A percentile compares a stretch with the other conserved stretches of the same genome.
Evolutionary conservation across 2,113 vertebrate species (phyloP).

Genomic region (Daubentonia madagascariensis): DNA sequence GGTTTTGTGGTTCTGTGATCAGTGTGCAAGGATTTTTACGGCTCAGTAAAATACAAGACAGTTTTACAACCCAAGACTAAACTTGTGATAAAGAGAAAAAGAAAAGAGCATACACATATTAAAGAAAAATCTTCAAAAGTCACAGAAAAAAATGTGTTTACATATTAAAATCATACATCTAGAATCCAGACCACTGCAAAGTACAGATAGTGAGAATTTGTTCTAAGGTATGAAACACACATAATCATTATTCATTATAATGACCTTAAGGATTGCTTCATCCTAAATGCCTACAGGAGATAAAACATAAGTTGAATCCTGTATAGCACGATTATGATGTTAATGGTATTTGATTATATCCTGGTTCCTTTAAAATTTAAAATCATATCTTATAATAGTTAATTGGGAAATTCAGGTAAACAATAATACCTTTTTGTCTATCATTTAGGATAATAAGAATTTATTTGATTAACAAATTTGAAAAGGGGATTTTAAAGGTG

Average conservation of each 20-base stretch:
- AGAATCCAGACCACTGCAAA: not conserved
- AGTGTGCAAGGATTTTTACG: slow-evolving; percentile 54
- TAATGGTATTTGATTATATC: slow-evolving; percentile 6
- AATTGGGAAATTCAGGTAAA: slow-evolving; percentile 9
- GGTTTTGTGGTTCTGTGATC: slow-evolving; percentile 48
- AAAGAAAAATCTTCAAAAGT: slow-evolving; percentile 52
- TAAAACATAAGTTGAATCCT: slow-evolving; percentile 15
- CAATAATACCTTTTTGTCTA: not conserved
- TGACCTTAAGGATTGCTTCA: not conserved
- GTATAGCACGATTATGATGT: not conserved
- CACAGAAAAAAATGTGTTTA: slow-evolving; percentile 55
- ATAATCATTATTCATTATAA: not conserved
- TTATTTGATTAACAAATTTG: not conserved
- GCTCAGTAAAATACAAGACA: slow-evolving; percentile 65
- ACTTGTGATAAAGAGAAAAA: slow-evolving; percentile 32
- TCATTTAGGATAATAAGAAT: not conserved
- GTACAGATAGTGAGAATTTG: not conserved
- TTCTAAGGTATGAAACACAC: not conserved
- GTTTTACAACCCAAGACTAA: slow-evolving; percentile 41
- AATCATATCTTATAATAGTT: not conserved
- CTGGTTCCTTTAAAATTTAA: not conserved
- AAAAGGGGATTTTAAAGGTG: not conserved
- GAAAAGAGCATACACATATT: not conserved
- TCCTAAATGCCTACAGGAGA: not conserved
- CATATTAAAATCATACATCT: slow-evolving; percentile 23